A percentile compares a stretch with the other conserved stretches of the same genome.
phyloP scores from a whole-genome alignment of 2,113 vertebrate genomes.

The Lipophrys pholis region DNA sequence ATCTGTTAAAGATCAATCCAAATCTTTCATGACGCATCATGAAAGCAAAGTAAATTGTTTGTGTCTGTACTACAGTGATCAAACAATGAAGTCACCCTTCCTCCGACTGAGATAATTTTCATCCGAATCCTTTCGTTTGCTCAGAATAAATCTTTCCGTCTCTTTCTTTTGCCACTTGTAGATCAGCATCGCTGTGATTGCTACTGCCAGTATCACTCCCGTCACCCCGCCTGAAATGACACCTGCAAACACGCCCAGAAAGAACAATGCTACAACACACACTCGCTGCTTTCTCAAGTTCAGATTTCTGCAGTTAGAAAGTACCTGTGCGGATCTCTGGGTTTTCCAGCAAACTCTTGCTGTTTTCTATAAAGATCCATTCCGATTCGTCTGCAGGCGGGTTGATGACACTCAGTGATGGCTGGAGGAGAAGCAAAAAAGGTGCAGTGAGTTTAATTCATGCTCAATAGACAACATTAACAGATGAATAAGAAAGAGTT shows the following conservation, averaged over 20 bases:
- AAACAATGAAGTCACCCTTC: conserved; percentile 85
- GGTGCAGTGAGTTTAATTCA: conserved; percentile 1
- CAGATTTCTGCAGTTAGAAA: not conserved
- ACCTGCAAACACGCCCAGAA: conserved; percentile 69
- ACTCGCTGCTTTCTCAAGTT: not conserved
- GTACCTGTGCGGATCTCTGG: conserved; percentile 87
- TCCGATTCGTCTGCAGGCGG: not conserved
- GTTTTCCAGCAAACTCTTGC: conserved; percentile 81
- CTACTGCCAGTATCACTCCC: conserved; percentile 83
- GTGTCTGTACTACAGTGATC: conserved; percentile 40
- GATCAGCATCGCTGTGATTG: conserved; percentile 85
- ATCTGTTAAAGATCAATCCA: no score
- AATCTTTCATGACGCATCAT: no score
- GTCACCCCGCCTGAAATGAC: conserved; percentile 87
- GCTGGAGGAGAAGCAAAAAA: conserved; percentile 7
- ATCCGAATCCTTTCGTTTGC: conserved; percentile 81
- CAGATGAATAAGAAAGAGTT: not conserved
- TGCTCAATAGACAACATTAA: not conserved
- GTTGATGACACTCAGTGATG: no score
- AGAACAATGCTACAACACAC: not conserved
- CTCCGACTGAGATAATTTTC: conserved; percentile 85
- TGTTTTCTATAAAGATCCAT: conserved; percentile 40
- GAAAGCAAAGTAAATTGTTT: no score
- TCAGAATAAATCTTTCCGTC: conserved; percentile 83
- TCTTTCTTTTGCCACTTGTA: conserved; percentile 90